phyloP scores from a whole-genome alignment of 2,113 vertebrate species.

The Serinus canaria region DNA sequence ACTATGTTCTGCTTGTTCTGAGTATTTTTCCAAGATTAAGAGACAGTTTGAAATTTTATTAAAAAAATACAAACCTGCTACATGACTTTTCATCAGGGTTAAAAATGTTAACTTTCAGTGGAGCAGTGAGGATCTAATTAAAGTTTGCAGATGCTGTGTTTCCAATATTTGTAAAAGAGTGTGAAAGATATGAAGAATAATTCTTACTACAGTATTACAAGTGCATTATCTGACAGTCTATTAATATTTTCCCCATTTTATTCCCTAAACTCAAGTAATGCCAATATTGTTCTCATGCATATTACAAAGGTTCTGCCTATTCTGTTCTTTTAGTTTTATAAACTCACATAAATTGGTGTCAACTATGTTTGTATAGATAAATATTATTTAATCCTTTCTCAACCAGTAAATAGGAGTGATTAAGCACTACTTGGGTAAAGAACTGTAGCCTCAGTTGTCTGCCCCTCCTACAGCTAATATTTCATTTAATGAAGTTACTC shows the following conservation, averaged over 20 bases:
- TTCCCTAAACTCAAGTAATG: background rate
- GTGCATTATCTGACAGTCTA: background rate
- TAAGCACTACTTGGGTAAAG: background rate
- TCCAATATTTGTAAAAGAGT: background rate
- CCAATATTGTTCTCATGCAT: background rate
- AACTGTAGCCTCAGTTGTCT: background rate
- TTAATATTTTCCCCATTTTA: constrained; percentile 5
- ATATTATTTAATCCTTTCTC: background rate
- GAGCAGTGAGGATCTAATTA: background rate
- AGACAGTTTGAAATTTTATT: background rate
- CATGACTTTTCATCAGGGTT: background rate
- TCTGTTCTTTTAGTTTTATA: background rate
- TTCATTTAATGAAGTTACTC: constrained; percentile 21
- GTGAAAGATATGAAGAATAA: background rate
- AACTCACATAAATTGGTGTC: background rate
- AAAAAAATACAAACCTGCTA: background rate
- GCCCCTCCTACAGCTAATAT: background rate
- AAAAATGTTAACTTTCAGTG: background rate
- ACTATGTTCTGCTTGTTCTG: background rate
- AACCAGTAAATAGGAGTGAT: background rate
- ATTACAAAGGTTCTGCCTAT: background rate
- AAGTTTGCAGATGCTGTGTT: background rate
- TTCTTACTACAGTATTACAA: background rate
- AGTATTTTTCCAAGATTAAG: background rate
- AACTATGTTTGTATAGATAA: background rate